phyloP scores from a whole-genome alignment of 2,113 vertebrate genomes.

The Rostratula benghalensis region DNA sequence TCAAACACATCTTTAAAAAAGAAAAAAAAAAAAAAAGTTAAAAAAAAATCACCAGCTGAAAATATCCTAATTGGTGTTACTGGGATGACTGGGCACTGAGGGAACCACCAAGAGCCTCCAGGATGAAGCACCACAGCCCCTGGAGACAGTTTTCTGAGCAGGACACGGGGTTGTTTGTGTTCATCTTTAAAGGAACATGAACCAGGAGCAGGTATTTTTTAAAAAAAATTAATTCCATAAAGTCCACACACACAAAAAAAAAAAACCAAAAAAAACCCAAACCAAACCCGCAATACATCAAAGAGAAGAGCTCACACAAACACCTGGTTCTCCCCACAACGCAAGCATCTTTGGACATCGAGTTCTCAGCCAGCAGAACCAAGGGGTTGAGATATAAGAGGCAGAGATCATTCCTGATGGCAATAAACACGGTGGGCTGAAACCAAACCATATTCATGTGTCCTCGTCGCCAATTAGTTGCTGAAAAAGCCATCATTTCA shows the following conservation, averaged over 20 bases:
- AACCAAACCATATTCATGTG: neutral
- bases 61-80: neutral
- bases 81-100: slow-evolving; percentile 2
- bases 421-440: neutral
- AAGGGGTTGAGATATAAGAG: neutral
- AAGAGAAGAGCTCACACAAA: slow-evolving; percentile 10
- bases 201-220: neutral
- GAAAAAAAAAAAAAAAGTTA: neutral
- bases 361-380: neutral
- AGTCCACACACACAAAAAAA: neutral
- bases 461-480: neutral
- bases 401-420: slow-evolving; percentile 27
- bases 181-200: neutral
- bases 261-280: neutral
- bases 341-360: slow-evolving; percentile 45
- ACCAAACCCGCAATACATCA: neutral
- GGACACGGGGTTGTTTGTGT: neutral
- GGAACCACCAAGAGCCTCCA: neutral
- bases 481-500: neutral
- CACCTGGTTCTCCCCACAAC: neutral
- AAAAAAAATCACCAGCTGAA: slow-evolving; percentile 4
- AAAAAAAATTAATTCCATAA: neutral
- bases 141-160: neutral
- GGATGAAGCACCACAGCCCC: neutral
- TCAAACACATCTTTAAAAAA: neutral